phyloP scores from a whole-genome alignment of 2,797 vertebrate genomes.

The Spatula versicolor region DNA sequence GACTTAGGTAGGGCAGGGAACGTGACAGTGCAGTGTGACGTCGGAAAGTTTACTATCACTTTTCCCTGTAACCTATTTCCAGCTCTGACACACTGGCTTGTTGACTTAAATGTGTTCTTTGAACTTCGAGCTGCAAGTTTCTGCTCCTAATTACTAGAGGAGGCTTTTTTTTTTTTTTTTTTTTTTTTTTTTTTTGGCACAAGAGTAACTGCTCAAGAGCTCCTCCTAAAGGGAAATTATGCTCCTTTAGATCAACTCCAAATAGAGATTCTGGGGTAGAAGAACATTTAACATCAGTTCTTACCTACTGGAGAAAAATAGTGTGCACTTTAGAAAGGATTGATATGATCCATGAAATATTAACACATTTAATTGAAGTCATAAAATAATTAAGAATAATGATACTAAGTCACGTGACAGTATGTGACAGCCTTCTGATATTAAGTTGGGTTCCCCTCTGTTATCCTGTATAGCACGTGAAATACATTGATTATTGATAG shows the following conservation, averaged over 20 bases:
- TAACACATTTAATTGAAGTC: not conserved
- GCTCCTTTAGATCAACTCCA: not conserved
- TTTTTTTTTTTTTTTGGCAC: not conserved
- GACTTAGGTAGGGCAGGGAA: not conserved
- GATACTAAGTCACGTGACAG: not conserved
- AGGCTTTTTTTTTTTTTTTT: not conserved
- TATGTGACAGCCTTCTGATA: not conserved
- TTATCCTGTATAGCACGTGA: rapidly evolving
- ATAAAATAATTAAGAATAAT: not conserved
- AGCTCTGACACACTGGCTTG: conserved; percentile 8
- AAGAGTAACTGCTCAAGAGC: conserved; percentile 26
- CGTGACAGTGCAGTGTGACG: not conserved
- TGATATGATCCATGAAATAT: not conserved
- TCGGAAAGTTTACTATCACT: not conserved
- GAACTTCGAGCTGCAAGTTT: conserved; percentile 15
- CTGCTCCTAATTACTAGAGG: not conserved
- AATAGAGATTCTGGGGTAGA: not conserved
- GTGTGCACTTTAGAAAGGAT: not conserved
- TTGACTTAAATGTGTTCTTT: conserved; percentile 30
- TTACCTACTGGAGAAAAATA: not conserved
- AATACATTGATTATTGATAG: not conserved
- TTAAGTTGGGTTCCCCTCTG: not conserved
- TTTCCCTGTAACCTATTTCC: not conserved
- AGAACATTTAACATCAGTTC: not conserved
- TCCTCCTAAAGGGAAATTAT: conserved; percentile 20